phyloP scores from a whole-genome alignment of 2,113 vertebrate species.

The Leucopsar rothschildi region DNA sequence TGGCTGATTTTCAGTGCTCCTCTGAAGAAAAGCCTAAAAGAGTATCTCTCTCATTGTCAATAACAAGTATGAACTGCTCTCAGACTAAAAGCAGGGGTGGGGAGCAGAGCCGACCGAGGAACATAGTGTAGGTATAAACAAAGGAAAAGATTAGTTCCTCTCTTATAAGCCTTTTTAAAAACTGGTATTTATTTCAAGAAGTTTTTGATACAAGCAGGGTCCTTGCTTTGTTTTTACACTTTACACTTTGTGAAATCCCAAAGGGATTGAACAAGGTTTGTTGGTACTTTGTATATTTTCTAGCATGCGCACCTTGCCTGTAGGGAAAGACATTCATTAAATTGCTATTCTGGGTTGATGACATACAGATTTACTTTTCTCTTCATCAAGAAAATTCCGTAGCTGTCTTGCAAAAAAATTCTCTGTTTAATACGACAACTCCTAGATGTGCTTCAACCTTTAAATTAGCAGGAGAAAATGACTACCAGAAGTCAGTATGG shows the following conservation, averaged over 20 bases:
- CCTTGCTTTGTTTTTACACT: not conserved
- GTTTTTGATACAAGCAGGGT: not conserved
- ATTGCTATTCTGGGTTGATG: slow-evolving; percentile 25
- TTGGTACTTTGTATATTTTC: slow-evolving; percentile 48
- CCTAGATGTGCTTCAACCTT: not conserved
- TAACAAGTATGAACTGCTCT: slow-evolving; percentile 29
- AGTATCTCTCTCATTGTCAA: slow-evolving; percentile 25
- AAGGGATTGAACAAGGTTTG: not conserved
- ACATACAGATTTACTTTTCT: slow-evolving; percentile 55
- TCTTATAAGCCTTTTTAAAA: not conserved
- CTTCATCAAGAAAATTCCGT: slow-evolving; percentile 24
- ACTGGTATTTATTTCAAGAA: not conserved
- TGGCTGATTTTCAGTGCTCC: slow-evolving; percentile 51
- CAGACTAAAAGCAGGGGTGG: not conserved
- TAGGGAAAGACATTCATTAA: slow-evolving; percentile 40
- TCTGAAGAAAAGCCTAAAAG: slow-evolving; percentile 51
- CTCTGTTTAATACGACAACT: not conserved
- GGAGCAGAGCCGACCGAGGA: not conserved
- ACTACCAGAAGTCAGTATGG: not conserved
- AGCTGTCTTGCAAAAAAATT: not conserved
- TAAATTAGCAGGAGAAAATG: not conserved
- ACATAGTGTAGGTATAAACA: not conserved
- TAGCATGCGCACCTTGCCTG: slow-evolving; percentile 9
- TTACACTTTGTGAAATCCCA: not conserved
- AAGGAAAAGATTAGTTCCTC: not conserved